Conservation (phyloP, 1,140 invertebrate species). For the Drosophila orena region DNA sequence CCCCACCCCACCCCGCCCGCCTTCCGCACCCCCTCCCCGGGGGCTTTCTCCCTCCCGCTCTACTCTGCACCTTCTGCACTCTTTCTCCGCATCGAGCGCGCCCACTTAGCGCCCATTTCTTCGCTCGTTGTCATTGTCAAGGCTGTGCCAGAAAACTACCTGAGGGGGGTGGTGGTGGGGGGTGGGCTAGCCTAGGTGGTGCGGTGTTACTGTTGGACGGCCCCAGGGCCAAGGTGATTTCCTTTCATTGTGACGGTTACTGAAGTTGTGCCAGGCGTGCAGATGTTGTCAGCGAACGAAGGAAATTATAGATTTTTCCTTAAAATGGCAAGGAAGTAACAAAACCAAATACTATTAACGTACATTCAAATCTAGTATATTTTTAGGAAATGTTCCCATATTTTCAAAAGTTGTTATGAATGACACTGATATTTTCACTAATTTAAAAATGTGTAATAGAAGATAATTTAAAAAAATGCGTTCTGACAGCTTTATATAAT, state of each 20-base stretch:
- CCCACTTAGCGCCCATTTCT: slow-evolving; percentile 59
- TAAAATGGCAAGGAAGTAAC: neutral
- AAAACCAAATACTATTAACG: too few relatives aligned
- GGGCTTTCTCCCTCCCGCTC: slow-evolving; percentile 27
- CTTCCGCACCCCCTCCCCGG: too few relatives aligned
- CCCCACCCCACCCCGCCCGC: neutral
- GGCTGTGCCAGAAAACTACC: slow-evolving; percentile 72
- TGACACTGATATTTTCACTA: too few relatives aligned
- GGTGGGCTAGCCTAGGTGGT: neutral
- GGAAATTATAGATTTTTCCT: neutral
- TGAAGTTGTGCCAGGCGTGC: slow-evolving; percentile 9
- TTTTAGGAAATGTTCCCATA: too few relatives aligned
- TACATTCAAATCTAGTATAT: too few relatives aligned
- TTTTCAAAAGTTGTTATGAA: too few relatives aligned
- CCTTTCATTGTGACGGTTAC: slow-evolving; percentile 1
- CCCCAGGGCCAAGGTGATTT: slow-evolving; percentile 46
- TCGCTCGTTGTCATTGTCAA: slow-evolving; percentile 77
- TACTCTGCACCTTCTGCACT: slow-evolving; percentile 58
- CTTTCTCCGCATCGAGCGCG: slow-evolving; percentile 25
- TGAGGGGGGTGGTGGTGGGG: slow-evolving; percentile 44
- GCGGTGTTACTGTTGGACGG: slow-evolving; percentile 22
- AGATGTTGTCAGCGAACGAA: neutral
- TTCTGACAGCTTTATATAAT: too few relatives aligned
- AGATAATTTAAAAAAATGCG: too few relatives aligned
- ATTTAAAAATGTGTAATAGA: too few relatives aligned